These are phyloP conservation scores for Corythornis cristatus DNA, from an alignment of 2,113 vertebrate genomes.

Conservation along the genomic window DNA sequence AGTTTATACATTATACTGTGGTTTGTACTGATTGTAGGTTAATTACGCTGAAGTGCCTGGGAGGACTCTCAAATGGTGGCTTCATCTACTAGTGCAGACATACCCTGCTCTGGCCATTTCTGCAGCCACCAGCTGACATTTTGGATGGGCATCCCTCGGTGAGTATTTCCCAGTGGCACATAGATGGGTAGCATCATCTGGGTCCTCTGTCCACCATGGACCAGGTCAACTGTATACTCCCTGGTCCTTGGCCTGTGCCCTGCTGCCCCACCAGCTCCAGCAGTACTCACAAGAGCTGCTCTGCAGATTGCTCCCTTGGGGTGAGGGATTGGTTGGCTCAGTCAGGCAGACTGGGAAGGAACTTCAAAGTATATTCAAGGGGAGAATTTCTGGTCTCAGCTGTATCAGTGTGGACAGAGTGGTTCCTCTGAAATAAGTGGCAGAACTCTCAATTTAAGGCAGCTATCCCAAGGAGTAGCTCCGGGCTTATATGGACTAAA, in stretches of 20 bases:
- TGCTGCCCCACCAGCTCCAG: background rate
- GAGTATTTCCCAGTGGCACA: background rate
- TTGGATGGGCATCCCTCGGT: background rate
- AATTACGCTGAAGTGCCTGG: background rate
- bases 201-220: background rate
- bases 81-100: background rate
- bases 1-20: background rate
- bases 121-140: background rate
- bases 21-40: background rate
- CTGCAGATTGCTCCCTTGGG: background rate
- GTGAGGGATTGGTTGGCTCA: background rate
- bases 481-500: background rate
- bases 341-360: background rate
- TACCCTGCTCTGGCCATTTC: background rate
- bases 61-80: background rate
- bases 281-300: background rate
- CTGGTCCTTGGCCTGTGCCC: background rate
- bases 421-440: background rate
- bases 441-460: background rate
- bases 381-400: background rate
- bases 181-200: background rate
- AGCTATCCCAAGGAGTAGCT: background rate
- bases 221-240: background rate
- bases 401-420: background rate
- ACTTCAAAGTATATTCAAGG: background rate